These are phyloP conservation scores for Mohoua ochrocephala DNA, from an alignment of 2,113 vertebrate species.

Conservation along the genomic window DNA sequence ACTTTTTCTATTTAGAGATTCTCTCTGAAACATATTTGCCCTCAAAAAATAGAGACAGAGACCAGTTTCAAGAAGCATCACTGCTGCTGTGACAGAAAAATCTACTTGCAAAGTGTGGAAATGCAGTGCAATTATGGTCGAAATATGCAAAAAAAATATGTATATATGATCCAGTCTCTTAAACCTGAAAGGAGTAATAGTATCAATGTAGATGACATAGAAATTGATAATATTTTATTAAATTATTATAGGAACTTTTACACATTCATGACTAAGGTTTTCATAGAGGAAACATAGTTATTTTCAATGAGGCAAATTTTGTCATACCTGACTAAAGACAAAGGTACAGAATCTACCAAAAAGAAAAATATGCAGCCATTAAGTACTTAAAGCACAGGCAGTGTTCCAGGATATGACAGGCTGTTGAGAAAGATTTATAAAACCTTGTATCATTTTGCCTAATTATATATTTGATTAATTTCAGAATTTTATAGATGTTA, in stretches of 20 bases:
- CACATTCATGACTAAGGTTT: not conserved
- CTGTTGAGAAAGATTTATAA: not conserved
- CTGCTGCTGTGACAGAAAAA: not conserved
- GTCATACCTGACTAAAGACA: not conserved
- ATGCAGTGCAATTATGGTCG: not conserved
- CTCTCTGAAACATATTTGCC: not conserved
- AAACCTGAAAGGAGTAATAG: not conserved
- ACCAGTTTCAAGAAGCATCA: not conserved
- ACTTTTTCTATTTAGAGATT: not conserved
- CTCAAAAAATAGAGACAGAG: not conserved
- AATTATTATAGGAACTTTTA: not conserved
- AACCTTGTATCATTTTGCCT: not conserved
- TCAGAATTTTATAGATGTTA: not conserved
- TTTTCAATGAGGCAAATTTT: not conserved
- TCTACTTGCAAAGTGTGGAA: not conserved
- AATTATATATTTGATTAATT: not conserved
- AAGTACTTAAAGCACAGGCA: not conserved
- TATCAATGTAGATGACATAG: not conserved
- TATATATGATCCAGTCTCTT: not conserved
- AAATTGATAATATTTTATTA: not conserved
- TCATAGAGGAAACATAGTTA: not conserved
- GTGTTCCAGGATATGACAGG: not conserved
- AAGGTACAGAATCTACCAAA: not conserved
- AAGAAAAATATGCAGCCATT: not conserved
- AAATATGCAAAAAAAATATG: not conserved